Evolutionary conservation across 2,888 invertebrate genomes (phyloP), one percentile per base, ranked within the genome.

Genomic region (Furcula furcula): DNA sequence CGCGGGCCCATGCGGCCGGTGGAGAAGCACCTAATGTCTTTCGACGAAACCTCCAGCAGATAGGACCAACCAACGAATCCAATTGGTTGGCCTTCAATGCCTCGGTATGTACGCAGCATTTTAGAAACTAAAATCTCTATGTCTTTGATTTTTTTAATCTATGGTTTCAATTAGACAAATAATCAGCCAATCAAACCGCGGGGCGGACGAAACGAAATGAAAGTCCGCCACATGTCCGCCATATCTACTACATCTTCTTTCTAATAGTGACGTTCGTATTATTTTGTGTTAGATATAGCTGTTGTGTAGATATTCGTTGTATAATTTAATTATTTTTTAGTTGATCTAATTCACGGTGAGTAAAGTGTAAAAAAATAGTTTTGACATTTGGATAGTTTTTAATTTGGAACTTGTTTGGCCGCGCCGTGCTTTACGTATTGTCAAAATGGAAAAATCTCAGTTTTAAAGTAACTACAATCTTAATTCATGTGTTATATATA

Each of bases 221-320:
- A 84, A 84, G 84, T 80, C 73, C 79, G 78, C 81, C 82, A 84
- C 84, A 86, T 83, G 85, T 86, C 84, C 83, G 84, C 84, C 84
- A 86, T 82, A 82, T 68, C 79, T 83, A 73, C 72, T 76, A 76
- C 77, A 82, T 77, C 76, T 77, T 83, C 74, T 76, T 76, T 77
- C 73, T 76, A 74, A 61, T 65, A 80, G 78, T 85, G 87, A 83
- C 83, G 78, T 86, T 80, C 77, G 65, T 78, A 75, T 78, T 82
- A 81, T 80, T 83, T 85, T 81, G 73, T 79, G 76, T 79, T 83
- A 73, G 62, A 74, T 78, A 81, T 60, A 65, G 67, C 67, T 71
- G 71, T 76, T 76, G 76, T 71, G 76, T 78, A 81, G 74, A 68
- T 77, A 78, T 75, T 76, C 76, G 74, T 80, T 79, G 66, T 77